Base-by-base conservation (phyloP, 1,140 invertebrate genomes). In the Leptinotarsa lineolata region DNA sequence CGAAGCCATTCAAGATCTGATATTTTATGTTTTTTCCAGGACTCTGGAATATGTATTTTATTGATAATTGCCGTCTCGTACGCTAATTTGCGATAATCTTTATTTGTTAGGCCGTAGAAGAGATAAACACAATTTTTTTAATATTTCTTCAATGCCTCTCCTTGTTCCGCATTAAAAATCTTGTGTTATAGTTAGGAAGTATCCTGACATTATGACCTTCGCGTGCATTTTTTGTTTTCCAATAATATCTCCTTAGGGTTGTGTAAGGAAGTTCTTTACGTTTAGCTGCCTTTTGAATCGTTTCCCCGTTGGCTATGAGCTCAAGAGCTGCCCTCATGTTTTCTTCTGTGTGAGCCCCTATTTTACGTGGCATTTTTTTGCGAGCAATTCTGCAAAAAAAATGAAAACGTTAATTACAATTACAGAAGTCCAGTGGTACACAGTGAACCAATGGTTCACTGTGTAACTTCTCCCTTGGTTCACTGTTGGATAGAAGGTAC, bases 1-100 rank as follows among this genome's bases (percentile, higher is more conserved):
- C 59, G 54, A 4, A 72, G n/a, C 75, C 77, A 78, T 21, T 77
- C 72, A 2, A 72, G 16, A 12, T 75, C 75, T 5, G 72, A 75
- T 16, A 48, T 65, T 64, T 74, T 67, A 39, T 65, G n/a, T 69
- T 5, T 64, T 46, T 20, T 71, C 15, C 72, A 67, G 74, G 60
- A 63, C 18, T 24, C 20, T 21, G 20, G 60, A 63, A 63, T 63
- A 20, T 20, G 18, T 63, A 21, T 63, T 63, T 63, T 63, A 24
- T 63, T 63, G 18, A 63, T 63, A 13, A 63, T 63, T 61, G 59
- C 59, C n/a, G 59, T 63, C 22, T 20, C 15, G 22, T 63, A 20
- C 22, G 60, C 60, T 63, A 21, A 63, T 20, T 63, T 63, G 60
- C 60, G 60, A 63, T 24, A 61, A 61, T 61, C 59, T 61, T 20